phyloP scores from a whole-genome alignment of 2,888 invertebrate species.

The Zhengitettix transpicula region DNA sequence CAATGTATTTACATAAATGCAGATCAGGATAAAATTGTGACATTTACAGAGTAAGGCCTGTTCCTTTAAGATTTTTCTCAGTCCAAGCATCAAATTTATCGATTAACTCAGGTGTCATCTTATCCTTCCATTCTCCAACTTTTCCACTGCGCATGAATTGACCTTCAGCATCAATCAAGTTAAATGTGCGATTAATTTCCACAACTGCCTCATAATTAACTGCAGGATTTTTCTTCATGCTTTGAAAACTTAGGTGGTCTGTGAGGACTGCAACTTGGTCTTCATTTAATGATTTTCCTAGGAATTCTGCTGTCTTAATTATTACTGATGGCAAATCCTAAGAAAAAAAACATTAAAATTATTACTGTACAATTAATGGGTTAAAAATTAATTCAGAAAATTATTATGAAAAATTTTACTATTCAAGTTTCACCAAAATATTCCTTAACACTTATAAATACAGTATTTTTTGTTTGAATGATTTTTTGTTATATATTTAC shows the following conservation, averaged over 20 bases:
- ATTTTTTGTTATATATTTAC: no score
- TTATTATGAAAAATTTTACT: background rate
- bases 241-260: slow-evolving; percentile 39
- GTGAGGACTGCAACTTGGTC: slow-evolving; percentile 29
- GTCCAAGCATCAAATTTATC: slow-evolving; percentile 35
- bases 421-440: background rate
- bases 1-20: no score
- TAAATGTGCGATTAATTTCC: slow-evolving; percentile 21
- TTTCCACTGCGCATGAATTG: slow-evolving; percentile 31
- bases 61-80: slow-evolving; percentile 20
- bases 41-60: slow-evolving; percentile 15
- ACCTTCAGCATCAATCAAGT: slow-evolving; percentile 22
- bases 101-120: slow-evolving; percentile 22
- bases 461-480: no score
- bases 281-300: slow-evolving; percentile 28
- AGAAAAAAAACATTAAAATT: background rate
- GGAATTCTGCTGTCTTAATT: slow-evolving; percentile 31
- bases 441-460: no score
- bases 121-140: slow-evolving; percentile 24
- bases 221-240: slow-evolving; percentile 39
- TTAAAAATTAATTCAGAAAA: background rate
- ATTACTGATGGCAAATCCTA: slow-evolving; percentile 34
- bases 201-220: slow-evolving; percentile 32
- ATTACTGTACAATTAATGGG: background rate
- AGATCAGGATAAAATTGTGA: background rate